Base-by-base conservation (phyloP, 2,888 invertebrate genomes). In the Lordiphosa fenestrarum region DNA sequence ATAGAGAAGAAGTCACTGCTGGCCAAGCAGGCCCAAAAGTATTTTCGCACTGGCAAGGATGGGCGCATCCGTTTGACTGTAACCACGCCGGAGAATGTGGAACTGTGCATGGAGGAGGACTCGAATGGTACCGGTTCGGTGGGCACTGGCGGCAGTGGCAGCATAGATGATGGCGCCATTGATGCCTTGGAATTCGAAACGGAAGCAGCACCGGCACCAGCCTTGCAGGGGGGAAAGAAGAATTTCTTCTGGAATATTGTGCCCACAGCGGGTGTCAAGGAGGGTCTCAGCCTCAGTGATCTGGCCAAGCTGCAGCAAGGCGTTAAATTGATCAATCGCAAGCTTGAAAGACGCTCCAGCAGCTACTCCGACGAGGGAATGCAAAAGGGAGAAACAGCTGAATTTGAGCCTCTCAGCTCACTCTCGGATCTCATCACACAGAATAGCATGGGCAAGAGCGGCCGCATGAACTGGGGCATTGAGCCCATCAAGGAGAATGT, bases 401-500 rank as follows among this genome's bases (percentile, higher is more conserved):
- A 63, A 30, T 56, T 68, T 2, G 75, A 76, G n/a, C 59, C 68
- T 0, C 53, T 76, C 1, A 54, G 52, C 4, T 75, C 89, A 19
- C 73, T 90, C 1, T 89, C 89, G 0, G 87, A 88, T 78, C 71
- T 89, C 36, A 89, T 89, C 9, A 89, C 89, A 4, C 87, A 88
- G 51, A 90, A 90, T 47, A 89, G 88, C 69, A 87, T 89, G 61
- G 89, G 89, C 21, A 88, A 87, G 52, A 77, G 85, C 55, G 88
- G 87, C 61, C 87, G 88, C 37, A 84, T 89, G 77, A 87, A 86
- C 3, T 90, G 90, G 90, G 88, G 89, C 50, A 88, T 89, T 47
- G 89, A 89, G 60, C 87, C 87, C 10, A 85, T 87, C 9, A 88
- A 88, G 48, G 90, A 89, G 63, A 87, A 84, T 12, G 75, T 88